Conservation (phyloP, 1,140 invertebrate genomes). For the Drosophila pseudoananassae region DNA sequence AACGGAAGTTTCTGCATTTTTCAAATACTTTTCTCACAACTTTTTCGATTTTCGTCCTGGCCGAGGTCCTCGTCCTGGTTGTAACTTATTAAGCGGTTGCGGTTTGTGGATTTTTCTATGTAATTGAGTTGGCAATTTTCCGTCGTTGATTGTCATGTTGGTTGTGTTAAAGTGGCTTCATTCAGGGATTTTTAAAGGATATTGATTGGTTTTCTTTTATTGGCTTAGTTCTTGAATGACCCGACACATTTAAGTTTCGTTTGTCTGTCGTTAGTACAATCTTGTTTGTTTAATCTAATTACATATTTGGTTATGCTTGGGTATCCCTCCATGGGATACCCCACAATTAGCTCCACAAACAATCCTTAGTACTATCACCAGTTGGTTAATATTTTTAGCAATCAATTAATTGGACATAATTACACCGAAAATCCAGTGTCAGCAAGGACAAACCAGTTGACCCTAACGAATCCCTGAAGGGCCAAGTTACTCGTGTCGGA, state of each 20-base stretch:
- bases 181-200: too few species aligned
- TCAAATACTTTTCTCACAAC: constrained; percentile 27
- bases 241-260: neutral
- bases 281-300: neutral
- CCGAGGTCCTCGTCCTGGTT: neutral
- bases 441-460: neutral
- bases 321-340: neutral
- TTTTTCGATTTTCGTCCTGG: constrained; percentile 32
- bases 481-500: constrained; percentile 14
- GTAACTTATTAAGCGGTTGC: constrained; percentile 35
- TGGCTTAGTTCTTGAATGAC: too few species aligned
- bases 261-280: neutral
- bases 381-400: neutral
- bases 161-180: constrained; percentile 6
- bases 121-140: constrained; percentile 36
- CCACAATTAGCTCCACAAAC: neutral
- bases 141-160: constrained; percentile 25
- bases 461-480: neutral
- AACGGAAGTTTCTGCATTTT: constrained; percentile 32
- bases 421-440: constrained; percentile 4
- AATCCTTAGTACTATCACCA: neutral
- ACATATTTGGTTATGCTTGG: neutral
- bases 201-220: too few species aligned
- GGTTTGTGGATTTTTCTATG: constrained; percentile 18
- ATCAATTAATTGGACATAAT: constrained; percentile 8